Evolutionary conservation across 92 coral and sea anemone genomes (phyloP).

Genomic region (Micromussa lordhowensis): DNA sequence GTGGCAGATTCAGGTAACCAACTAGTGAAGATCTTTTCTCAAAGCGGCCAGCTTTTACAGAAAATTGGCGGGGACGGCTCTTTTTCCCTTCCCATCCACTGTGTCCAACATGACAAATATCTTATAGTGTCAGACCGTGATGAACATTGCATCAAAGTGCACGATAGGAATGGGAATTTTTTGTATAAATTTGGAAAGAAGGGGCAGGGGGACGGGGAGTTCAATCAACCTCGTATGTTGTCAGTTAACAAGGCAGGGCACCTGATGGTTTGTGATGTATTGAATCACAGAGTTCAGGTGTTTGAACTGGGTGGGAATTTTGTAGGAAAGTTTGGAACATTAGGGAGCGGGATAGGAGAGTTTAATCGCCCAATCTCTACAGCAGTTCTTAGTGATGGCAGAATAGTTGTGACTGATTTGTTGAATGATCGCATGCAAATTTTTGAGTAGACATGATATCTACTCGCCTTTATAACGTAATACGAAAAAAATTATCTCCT

Average conservation of each 20-base stretch:
- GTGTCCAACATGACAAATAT: too few relatives aligned
- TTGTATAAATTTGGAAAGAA: background rate
- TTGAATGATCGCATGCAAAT: background rate
- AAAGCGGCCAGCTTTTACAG: background rate
- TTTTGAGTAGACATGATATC: conserved; percentile 8
- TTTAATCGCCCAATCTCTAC: background rate
- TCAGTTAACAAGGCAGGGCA: conserved; percentile 32
- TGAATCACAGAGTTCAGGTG: conserved; percentile 13
- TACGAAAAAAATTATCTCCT: too few relatives aligned
- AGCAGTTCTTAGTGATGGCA: conserved; percentile 16
- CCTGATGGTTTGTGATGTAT: conserved; percentile 11
- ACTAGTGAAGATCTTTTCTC: conserved; percentile 10
- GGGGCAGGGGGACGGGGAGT: conserved; percentile 12
- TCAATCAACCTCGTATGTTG: background rate
- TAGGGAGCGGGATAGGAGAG: background rate
- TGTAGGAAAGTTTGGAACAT: background rate
- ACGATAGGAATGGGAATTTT: background rate
- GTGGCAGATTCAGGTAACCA: conserved; percentile 1
- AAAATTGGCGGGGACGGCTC: background rate
- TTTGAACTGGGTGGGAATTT: conserved; percentile 16
- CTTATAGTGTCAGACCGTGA: conserved; percentile 1
- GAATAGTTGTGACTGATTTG: conserved; percentile 10
- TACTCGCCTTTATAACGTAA: too few relatives aligned
- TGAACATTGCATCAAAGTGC: background rate
- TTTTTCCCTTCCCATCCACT: conserved; percentile 1